Percentiles rank a stretch among this genome's conserved stretches.
These are phyloP conservation scores for Rhinichthys osculus DNA, from an alignment of 2,797 vertebrate species.

Conservation along the genomic window DNA sequence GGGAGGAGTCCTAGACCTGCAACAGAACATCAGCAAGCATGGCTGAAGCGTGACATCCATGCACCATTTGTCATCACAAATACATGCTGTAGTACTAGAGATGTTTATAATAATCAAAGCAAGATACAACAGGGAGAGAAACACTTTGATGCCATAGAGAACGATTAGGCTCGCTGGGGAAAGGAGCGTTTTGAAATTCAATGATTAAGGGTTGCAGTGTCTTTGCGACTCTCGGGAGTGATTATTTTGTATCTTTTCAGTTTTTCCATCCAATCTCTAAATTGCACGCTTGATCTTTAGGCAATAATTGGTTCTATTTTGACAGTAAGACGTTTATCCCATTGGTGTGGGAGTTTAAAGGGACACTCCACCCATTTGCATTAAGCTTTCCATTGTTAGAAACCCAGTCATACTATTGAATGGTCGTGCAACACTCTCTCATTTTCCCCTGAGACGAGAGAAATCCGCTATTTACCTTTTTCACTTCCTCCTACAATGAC, in stretches of 20 bases:
- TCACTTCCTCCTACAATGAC: too few relatives aligned
- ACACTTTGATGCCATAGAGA: background rate
- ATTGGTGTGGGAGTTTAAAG: background rate
- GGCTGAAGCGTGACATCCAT: too few relatives aligned
- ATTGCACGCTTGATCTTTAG: conserved; percentile 11
- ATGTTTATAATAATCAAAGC: conserved; percentile 15
- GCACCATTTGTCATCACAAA: too few relatives aligned
- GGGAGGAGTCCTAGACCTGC: too few relatives aligned
- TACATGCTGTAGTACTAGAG: background rate
- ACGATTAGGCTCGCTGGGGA: background rate
- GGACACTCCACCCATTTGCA: too few relatives aligned
- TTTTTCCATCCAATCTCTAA: background rate
- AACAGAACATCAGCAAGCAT: too few relatives aligned
- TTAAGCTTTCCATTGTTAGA: too few relatives aligned
- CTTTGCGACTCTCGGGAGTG: background rate
- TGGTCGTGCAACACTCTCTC: too few relatives aligned
- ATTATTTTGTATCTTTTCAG: conserved; percentile 20
- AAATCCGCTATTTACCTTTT: too few relatives aligned
- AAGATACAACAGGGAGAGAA: background rate
- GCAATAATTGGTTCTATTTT: conserved; percentile 14
- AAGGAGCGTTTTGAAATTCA: conserved; percentile 22
- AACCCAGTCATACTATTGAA: too few relatives aligned
- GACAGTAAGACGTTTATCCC: conserved; percentile 8
- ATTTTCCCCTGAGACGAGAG: too few relatives aligned
- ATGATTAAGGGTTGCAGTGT: background rate